phyloP scores from a whole-genome alignment of 2,797 vertebrate genomes.

The Chaetophractus vellerosus region DNA sequence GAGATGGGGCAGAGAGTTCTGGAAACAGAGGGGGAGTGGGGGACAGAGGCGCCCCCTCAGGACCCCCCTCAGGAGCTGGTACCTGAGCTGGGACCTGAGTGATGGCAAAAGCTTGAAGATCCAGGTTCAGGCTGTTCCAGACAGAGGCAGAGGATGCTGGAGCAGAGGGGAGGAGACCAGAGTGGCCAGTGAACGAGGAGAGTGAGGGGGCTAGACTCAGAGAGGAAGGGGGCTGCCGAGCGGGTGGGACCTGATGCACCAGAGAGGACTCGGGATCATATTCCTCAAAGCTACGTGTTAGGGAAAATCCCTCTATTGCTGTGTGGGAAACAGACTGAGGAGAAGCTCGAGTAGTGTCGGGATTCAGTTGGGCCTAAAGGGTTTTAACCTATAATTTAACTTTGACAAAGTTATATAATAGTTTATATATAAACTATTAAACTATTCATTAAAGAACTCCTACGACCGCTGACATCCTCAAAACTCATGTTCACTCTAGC shows the following conservation, averaged over 20 bases:
- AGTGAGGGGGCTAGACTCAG: too few relatives aligned
- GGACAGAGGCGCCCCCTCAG: fast-evolving
- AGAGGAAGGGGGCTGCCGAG: background rate
- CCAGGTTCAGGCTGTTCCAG: background rate
- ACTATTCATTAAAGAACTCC: too few relatives aligned
- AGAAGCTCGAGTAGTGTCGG: too few relatives aligned
- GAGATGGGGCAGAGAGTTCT: background rate
- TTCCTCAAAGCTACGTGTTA: background rate
- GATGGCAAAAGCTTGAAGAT: background rate
- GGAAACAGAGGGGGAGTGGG: background rate
- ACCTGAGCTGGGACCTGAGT: background rate
- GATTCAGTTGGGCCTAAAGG: background rate
- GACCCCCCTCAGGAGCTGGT: background rate
- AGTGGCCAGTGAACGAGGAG: too few relatives aligned
- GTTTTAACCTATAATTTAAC: too few relatives aligned
- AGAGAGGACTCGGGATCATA: fast-evolving
- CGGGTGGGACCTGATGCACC: background rate
- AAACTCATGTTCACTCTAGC: too few relatives aligned
- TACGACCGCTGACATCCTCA: too few relatives aligned
- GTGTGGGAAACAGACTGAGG: fast-evolving
- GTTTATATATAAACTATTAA: too few relatives aligned
- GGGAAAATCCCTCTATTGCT: background rate
- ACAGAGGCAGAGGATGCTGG: background rate
- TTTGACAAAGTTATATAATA: too few relatives aligned
- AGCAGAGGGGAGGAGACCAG: background rate